Base-by-base conservation (phyloP, 2,888 invertebrate species). In the Falcaria lacertinaria region DNA sequence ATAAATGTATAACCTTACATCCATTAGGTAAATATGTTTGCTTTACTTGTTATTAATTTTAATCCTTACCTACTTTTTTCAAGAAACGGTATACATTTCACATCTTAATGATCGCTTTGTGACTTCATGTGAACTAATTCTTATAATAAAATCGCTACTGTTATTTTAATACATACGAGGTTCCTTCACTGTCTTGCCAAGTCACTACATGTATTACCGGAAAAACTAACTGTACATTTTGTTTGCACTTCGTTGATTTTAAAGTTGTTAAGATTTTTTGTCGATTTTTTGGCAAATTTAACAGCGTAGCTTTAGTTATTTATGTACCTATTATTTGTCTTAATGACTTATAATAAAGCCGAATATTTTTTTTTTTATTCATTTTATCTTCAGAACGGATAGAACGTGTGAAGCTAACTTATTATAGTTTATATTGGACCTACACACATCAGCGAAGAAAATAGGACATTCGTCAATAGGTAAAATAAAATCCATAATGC, bases 211-310 rank as follows among this genome's bases (percentile, higher is more conserved):
- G 66, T 66, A 69, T 66, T 63, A 61, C 70, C 68, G 66, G 69
- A 70, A 67, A 72, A 76, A 62, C 52, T 81, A 86, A 87, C 87
- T 79, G 86, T 86, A 77, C 42, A 46, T 64, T n/a, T 48, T 64
- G 71, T 85, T 82, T 74, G 74, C 84, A 81, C 82, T 77, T 74
- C 70, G 83, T 67, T 81, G 78, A 53, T 61, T 81, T 72, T 62
- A 64, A 60, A 57, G 59, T 74, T 64, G 60, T 73, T 78, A 71
- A 75, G 71, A 65, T 64, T 65, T 62, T 62, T 65, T 74, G 60
- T 65, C 60, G 46, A 58, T 61, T 69, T 69, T 57, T 54, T 54
- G 57, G 55, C 59, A 77, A 74, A 75, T 78, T 70, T 67, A 67
- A 68, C 65, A 67, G 45, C 51, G 64, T 65, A 68, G 28, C n/a